Conservation (phyloP, 1,140 invertebrate genomes). For the Drosophila sp. region DNA sequence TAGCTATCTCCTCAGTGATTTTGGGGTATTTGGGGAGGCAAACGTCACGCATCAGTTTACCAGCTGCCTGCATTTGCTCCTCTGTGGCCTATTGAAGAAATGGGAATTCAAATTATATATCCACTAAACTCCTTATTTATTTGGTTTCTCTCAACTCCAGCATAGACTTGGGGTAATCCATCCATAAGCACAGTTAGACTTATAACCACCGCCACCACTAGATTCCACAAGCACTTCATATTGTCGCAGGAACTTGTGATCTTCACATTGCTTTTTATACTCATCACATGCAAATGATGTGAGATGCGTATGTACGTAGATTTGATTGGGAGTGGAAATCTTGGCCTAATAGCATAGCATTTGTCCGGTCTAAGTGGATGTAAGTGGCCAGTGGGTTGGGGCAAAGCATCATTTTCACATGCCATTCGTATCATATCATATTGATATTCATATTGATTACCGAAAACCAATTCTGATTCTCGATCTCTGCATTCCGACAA, state of each 20-base stretch:
- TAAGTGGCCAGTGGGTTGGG: neutral
- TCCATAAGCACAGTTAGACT: neutral
- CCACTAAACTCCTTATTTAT: neutral
- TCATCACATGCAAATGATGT: conserved; percentile 15
- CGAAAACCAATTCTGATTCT: conserved; percentile 1
- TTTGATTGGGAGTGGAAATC: neutral
- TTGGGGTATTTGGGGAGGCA: conserved; percentile 74
- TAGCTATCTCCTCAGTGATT: conserved; percentile 56
- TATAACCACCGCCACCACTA: neutral
- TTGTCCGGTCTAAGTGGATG: conserved; percentile 1
- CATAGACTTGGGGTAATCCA: neutral
- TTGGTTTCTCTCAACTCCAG: conserved; percentile 24
- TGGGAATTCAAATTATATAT: neutral
- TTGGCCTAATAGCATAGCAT: conserved; percentile 16
- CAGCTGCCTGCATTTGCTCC: conserved; percentile 76
- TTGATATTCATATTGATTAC: neutral
- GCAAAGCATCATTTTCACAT: conserved; percentile 7
- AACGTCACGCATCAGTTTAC: conserved; percentile 73
- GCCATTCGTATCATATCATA: neutral
- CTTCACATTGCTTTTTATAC: neutral
- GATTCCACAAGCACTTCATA: neutral
- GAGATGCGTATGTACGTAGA: neutral
- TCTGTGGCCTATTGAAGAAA: conserved; percentile 84
- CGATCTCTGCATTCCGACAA: conserved; percentile 2
- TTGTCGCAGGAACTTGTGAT: neutral